Evolutionary conservation across 2,113 vertebrate genomes (phyloP).

Genomic region (Daubentonia madagascariensis): DNA sequence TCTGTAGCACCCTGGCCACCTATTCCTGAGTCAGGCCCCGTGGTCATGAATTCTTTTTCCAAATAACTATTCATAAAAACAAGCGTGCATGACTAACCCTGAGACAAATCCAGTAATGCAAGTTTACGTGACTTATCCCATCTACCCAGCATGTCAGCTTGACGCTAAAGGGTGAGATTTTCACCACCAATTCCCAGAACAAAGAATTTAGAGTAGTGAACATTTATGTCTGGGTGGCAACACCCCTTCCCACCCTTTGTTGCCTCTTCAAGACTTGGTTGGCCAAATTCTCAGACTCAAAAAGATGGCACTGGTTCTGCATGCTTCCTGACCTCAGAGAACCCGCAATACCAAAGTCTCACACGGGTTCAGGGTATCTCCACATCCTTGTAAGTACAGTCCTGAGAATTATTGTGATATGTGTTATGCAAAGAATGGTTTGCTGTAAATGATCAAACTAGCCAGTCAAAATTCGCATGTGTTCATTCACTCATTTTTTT

Average conservation of each 20-base stretch:
- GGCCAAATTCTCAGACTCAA: neutral
- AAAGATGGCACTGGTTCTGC: neutral
- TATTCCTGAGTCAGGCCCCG: neutral
- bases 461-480: neutral
- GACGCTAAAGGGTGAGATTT: neutral
- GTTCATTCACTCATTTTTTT: neutral
- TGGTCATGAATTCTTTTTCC: constrained; percentile 15
- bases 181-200: neutral
- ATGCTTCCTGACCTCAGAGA: neutral
- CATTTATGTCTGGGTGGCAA: neutral
- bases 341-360: too few relatives aligned
- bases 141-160: neutral
- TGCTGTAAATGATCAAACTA: neutral
- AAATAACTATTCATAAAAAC: neutral
- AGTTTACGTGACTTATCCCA: neutral
- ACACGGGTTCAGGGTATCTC: fast-evolving
- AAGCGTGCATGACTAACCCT: neutral
- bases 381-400: fast-evolving
- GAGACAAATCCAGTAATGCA: neutral
- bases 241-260: neutral
- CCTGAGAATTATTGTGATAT: neutral
- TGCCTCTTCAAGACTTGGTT: neutral
- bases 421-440: neutral
- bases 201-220: neutral
- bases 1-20: neutral